Evolutionary conservation across 2,797 vertebrate genomes (phyloP), one percentile per base, ranked within the genome.

Genomic region (Chaetodon trifasciatus): DNA sequence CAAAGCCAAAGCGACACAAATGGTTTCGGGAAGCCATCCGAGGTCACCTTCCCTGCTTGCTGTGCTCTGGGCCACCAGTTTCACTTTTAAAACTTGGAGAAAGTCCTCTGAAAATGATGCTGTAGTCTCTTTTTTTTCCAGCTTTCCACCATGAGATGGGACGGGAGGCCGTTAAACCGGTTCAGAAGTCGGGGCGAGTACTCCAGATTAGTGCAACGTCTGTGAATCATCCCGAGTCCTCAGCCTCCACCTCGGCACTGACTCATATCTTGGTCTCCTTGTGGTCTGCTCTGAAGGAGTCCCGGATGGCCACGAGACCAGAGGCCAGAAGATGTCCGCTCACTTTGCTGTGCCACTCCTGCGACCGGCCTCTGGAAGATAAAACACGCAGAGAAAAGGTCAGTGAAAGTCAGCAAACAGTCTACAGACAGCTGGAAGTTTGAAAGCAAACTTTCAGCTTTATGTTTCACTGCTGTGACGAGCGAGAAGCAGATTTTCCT

Each of bases 261-360:
- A 16, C 52, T 89, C 88, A 90, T 15, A 88, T 90, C 74, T 90
- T 87, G 16, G 77, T 91, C 67, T 94, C 92, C 65, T 91, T 90
- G 63, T 77, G 84, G 16, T 91, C 87, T 0, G 70, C 74, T 83
- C 82, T 91, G 80, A 95, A 93, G 47, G 91, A 96, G 80, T 95
- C 92, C 68, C 91, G 88, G 74, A 95, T 87, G 8, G 91, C 90
- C 75, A 93, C 73, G 40, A 96, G 82, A 12, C 90, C 76, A 0
- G 92, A 89, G 67, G 95, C 94, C 89, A 96, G 93, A 15, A 92
- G 93, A 28, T 93, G 94, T 40, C 96, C 95, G 65, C 93, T 90
- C 52, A 94, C 94, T 88, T 84, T 95, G 79, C 92, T 89, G 94
- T 97, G 93, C 96, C 96, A 97, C 81, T 95, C 95, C 37, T 75